Conservation (phyloP, 2,113 vertebrate genomes). For the Myocastor coypus region DNA sequence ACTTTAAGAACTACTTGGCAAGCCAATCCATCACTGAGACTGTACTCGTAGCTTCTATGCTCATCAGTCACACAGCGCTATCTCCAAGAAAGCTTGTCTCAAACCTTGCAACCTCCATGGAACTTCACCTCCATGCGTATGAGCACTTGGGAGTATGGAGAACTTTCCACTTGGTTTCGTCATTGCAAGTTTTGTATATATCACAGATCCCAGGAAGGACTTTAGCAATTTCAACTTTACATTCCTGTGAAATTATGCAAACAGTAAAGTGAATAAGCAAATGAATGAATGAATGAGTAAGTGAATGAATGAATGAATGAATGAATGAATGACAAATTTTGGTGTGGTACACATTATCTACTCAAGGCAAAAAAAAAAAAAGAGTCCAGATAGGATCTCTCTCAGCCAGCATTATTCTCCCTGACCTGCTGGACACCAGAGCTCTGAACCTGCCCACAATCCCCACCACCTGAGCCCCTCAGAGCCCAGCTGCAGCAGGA, state of each 20-base stretch:
- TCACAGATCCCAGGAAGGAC: not conserved
- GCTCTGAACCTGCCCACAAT: no score
- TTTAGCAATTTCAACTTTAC: not conserved
- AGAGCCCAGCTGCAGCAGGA: no score
- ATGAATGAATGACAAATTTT: conserved; percentile 19
- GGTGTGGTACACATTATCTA: not conserved
- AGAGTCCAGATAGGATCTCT: no score
- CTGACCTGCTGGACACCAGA: no score
- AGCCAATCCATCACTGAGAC: not conserved
- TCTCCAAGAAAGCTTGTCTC: not conserved
- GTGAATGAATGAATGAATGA: conserved; percentile 2
- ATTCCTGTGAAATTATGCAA: not conserved
- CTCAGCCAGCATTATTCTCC: no score
- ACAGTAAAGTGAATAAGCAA: not conserved
- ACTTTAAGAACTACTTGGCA: not conserved
- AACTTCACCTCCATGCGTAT: not conserved
- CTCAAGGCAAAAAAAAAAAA: conserved; percentile 15
- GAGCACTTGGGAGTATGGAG: not conserved
- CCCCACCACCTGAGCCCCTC: no score
- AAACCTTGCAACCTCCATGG: not conserved
- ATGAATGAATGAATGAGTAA: conserved; percentile 28
- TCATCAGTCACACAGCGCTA: not conserved
- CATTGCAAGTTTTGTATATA: not conserved
- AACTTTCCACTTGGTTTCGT: not conserved
- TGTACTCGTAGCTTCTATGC: not conserved